A percentile compares a stretch with the other conserved stretches of the same genome.
phyloP scores from a whole-genome alignment of 1,140 invertebrate species.

The Melitaea cinxia region DNA sequence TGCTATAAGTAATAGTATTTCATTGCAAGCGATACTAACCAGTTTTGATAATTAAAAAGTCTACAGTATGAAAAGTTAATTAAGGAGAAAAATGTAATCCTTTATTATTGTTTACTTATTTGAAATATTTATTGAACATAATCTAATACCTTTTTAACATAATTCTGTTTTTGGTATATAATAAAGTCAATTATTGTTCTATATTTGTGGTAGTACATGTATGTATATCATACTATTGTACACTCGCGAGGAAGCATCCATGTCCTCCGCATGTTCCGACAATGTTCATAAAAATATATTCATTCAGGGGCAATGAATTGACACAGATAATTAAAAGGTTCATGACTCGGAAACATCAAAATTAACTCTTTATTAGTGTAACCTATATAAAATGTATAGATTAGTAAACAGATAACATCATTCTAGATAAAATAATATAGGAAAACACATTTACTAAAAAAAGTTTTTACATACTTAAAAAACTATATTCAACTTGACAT shows the following conservation, averaged over 20 bases:
- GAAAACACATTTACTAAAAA: background rate
- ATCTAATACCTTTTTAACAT: background rate
- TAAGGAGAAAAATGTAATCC: background rate
- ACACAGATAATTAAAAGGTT: conserved; percentile 13
- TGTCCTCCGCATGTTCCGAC: conserved; percentile 1
- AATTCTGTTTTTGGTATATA: no score
- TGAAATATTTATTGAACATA: background rate
- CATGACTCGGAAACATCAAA: conserved; percentile 12
- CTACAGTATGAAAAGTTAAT: background rate
- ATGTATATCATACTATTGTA: no score
- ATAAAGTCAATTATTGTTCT: no score
- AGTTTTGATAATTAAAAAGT: conserved; percentile 25
- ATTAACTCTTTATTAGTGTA: background rate
- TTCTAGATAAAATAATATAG: no score
- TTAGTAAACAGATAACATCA: no score
- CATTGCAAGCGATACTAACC: conserved; percentile 26
- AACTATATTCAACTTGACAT: no score
- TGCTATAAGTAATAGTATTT: conserved; percentile 29
- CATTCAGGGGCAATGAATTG: conserved; percentile 4
- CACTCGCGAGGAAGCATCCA: no score
- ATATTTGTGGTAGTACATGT: background rate
- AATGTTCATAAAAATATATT: background rate
- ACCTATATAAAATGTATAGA: background rate
- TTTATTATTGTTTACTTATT: background rate
- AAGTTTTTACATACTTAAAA: background rate